Evolutionary conservation across 2,113 vertebrate species (phyloP), one percentile per base, ranked within the genome.

Genomic region (Pithys albifrons): DNA sequence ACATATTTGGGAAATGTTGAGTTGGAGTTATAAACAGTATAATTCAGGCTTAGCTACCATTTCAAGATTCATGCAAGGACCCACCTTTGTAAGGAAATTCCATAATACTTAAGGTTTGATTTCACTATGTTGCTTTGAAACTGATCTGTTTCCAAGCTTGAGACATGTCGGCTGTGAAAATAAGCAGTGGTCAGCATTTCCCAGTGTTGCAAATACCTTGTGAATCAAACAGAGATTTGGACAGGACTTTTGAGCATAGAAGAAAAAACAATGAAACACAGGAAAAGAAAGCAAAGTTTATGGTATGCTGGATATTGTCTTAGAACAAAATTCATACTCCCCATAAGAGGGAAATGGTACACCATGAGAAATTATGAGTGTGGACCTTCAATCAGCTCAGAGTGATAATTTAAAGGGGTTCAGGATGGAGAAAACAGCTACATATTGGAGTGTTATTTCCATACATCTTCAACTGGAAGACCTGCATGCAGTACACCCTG

Each of bases 121-220:
- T 91, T 81, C 29, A 49, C 31, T 20, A 9, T 16, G 8, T 14
- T 67, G 35, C 2, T 37, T 88, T 43, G 41, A 43, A 43, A 55
- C 10, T 11, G 66, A 4, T 31, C 22, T 52, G 9, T 39, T 75
- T 51, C 76, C 24, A 52, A 64, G 31, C 20, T 59, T 84, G 66
- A 64, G 27, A 48, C 19, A 27, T 8, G 25, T 1, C 43, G 29
- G 14, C 35, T 84, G 18, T 54, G 18, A 48, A 13, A 66, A 24
- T 4, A n/a, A 70, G 8, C 10, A 9, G 58, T 0, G 1, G 9
- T n/a, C 75, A 71, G 37, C 5, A 3, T 46, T 37, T 71, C 19
- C 4, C 6, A 27, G 18, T 66, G 45, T 20, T 11, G 2, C 28
- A 82, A 65, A 65, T 22, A 72, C 5, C 13, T 33, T 20, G 10